phyloP scores from a whole-genome alignment of 2,797 vertebrate species.

The Lacerta agilis region DNA sequence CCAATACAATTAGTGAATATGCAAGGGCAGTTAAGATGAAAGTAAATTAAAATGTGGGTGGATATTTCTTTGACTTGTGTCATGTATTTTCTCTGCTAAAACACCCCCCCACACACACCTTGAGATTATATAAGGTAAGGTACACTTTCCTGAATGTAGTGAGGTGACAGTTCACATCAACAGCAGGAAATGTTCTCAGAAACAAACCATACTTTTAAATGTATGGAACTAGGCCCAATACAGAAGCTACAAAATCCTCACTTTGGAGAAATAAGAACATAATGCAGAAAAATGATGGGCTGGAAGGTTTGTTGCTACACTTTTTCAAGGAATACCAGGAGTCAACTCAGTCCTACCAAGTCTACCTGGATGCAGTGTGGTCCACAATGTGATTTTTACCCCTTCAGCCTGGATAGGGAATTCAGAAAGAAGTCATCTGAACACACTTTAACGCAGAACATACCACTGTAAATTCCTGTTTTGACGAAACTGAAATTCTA shows the following conservation, averaged over 20 bases:
- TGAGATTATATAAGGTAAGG: conserved; percentile 1
- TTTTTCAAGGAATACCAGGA: background rate
- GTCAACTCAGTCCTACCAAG: background rate
- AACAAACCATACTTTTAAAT: background rate
- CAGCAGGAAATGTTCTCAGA: conserved; percentile 24
- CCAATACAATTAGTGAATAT: conserved; percentile 5
- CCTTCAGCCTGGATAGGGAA: background rate
- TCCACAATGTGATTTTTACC: background rate
- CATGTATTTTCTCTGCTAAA: conserved; percentile 33
- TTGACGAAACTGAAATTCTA: background rate
- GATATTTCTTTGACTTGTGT: background rate
- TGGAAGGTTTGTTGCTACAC: background rate
- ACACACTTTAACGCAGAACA: background rate
- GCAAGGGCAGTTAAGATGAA: background rate
- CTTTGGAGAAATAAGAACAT: background rate
- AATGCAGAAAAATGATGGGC: background rate
- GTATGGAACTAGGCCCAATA: background rate
- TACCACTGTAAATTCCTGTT: background rate
- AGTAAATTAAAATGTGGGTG: background rate
- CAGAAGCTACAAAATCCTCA: background rate
- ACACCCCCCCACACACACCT: background rate
- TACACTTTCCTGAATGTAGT: background rate
- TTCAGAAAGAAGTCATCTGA: background rate
- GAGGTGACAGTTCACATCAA: background rate
- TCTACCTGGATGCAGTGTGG: background rate